Base-by-base conservation (phyloP, 2,113 vertebrate genomes). In the Chinchilla lanigera region DNA sequence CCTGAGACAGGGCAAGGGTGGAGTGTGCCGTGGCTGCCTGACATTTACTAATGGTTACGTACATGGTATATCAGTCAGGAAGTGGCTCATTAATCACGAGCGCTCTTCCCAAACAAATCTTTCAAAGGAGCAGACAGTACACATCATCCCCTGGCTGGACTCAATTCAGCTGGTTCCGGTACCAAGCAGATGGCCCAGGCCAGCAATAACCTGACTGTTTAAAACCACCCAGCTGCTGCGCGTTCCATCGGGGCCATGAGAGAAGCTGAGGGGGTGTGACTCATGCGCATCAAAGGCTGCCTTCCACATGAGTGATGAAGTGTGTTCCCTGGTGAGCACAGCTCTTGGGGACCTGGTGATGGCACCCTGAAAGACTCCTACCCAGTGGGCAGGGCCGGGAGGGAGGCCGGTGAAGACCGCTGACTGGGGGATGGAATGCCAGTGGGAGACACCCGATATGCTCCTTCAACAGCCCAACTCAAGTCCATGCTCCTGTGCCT, bases 91-190 rank as follows among this genome's bases (percentile, higher is more conserved):
- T 92, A 69, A 94, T 97, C 93, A 95, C 86, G 56, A 87, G 90
- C 47, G 3, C 86, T 97, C 94, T 56, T 69, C 88, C 90, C 78
- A 97, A 96, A 97, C 96, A 97, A 73, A 96, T 89, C 86, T 54
- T 88, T 85, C 14, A 26, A 44, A 95, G 83, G 17, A 56, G 7
- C 10, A 77, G 77, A 75, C 35, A 13, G 56, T 85, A 35, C 75
- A 13, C 9, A 0, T 0, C 0, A 1, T 33, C 35, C 33, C 65
- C 33, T 26, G 3, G 38, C 69, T 41, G 54, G 94, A 86, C 92
- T 0, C 0, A 0, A 26, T 35, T 92, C 95, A 56, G 80, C 96
- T 89, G 95, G 81, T 10, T 0, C 13, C 1, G 20, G 0, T 28
- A 75, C 4, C 9, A 71, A 86, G 16, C 95, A 97, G 73, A 47